Conservation (phyloP, 2,113 vertebrate species). For the Lethenteron reissneri region DNA sequence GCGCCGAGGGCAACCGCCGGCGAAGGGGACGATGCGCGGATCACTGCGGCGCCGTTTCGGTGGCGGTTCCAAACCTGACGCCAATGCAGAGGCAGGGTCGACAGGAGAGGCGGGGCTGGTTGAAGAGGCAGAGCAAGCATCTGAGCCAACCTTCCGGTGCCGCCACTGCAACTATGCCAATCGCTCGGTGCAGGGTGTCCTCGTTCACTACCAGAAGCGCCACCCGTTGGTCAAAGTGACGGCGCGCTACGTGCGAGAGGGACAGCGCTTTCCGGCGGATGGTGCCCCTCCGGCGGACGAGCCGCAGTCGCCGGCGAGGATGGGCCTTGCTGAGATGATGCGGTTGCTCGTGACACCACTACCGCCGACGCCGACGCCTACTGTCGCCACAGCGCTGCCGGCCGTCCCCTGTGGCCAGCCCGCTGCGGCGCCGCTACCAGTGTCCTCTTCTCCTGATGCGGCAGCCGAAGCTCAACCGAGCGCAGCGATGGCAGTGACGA, state of each 20-base stretch:
- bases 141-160: conserved; percentile 71
- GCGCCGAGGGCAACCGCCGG: too few species aligned
- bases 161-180: conserved; percentile 97
- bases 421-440: background rate
- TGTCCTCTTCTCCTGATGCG: background rate
- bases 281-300: conserved; percentile 30
- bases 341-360: too few species aligned
- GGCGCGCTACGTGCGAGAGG: conserved; percentile 83
- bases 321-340: conserved; percentile 24
- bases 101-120: conserved; percentile 36
- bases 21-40: conserved; percentile 30
- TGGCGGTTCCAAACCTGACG: conserved; percentile 42
- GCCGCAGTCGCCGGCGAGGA: conserved; percentile 40
- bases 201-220: conserved; percentile 95
- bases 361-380: conserved; percentile 3
- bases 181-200: conserved; percentile 81
- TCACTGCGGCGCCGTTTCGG: conserved; percentile 43
- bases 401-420: background rate
- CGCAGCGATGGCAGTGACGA: background rate
- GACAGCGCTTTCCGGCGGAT: background rate
- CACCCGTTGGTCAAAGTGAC: conserved; percentile 96
- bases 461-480: background rate
- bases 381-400: background rate
- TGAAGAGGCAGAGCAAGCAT: conserved; percentile 28
- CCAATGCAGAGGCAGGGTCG: conserved; percentile 29